Percentiles rank a stretch among this genome's conserved stretches.
Evolutionary conservation across 2,113 vertebrate genomes (phyloP).

Genomic region (Xenopus borealis): DNA sequence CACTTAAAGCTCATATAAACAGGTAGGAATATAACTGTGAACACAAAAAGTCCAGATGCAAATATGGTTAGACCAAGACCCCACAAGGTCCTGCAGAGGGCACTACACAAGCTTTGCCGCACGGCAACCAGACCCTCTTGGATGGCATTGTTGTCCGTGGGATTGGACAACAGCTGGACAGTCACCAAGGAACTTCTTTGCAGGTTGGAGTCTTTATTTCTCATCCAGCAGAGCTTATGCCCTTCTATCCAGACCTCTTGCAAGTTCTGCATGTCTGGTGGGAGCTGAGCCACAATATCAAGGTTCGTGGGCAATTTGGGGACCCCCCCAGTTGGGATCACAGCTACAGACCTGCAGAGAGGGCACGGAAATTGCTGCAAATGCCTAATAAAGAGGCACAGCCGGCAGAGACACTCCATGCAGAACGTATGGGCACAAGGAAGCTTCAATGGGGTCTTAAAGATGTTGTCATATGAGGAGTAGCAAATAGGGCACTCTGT

Average conservation of each 20-base stretch:
- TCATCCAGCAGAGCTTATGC: conserved; percentile 44
- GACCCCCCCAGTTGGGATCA: conserved; percentile 22
- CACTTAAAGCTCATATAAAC: background rate
- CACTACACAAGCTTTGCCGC: background rate
- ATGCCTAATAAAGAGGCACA: conserved; percentile 45
- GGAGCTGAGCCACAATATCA: conserved; percentile 41
- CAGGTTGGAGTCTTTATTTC: background rate
- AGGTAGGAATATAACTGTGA: conserved; percentile 35
- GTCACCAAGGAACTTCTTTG: conserved; percentile 33
- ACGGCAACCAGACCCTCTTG: conserved; percentile 2
- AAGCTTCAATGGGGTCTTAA: conserved; percentile 41
- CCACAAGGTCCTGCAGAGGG: conserved; percentile 22
- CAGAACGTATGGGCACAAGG: conserved; percentile 50
- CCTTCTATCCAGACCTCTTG: conserved; percentile 46
- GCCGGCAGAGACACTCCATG: conserved; percentile 47
- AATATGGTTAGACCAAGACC: background rate
- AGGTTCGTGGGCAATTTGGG: conserved; percentile 41
- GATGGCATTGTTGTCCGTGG: background rate
- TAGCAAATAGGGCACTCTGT: conserved; percentile 49
- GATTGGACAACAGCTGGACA: conserved; percentile 12
- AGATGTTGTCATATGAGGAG: conserved; percentile 39
- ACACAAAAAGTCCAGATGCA: conserved; percentile 9
- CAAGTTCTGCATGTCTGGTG: conserved; percentile 26
- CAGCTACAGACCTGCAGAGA: conserved; percentile 31
- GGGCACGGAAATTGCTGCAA: conserved; percentile 41